Conservation (phyloP, 1,140 invertebrate genomes). For the Drosophila funebris region DNA sequence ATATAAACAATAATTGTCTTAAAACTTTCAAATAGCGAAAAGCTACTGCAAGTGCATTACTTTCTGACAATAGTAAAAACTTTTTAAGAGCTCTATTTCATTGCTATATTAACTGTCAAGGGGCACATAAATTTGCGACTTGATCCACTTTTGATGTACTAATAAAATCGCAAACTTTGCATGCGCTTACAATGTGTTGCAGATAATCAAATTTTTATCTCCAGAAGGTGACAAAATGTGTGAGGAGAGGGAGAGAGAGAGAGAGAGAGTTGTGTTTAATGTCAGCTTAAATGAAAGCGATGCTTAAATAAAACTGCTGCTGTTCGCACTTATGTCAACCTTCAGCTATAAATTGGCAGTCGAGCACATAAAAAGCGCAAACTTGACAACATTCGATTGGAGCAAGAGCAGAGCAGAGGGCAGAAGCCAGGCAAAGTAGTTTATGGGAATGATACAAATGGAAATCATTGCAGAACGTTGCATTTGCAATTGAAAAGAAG, state of each 20-base stretch:
- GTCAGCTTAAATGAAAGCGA: neutral
- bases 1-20: too few species aligned
- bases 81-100: neutral
- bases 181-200: neutral
- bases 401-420: slow-evolving; percentile 2
- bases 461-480: slow-evolving; percentile 48
- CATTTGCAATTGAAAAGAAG: slow-evolving; percentile 47
- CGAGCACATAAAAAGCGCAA: slow-evolving; percentile 14
- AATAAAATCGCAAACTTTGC: neutral
- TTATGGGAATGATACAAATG: slow-evolving; percentile 56
- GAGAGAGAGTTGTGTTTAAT: slow-evolving; percentile 4
- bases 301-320: slow-evolving; percentile 6
- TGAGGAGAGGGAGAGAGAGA: neutral
- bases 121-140: neutral
- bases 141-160: slow-evolving; percentile 3
- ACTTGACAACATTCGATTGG: slow-evolving; percentile 25
- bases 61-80: neutral
- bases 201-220: slow-evolving; percentile 4
- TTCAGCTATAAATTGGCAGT: slow-evolving; percentile 31
- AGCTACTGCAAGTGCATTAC: neutral
- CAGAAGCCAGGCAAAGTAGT: slow-evolving; percentile 18
- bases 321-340: slow-evolving; percentile 13
- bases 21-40: too few species aligned
- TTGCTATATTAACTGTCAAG: neutral
- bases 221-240: neutral